phyloP scores from a whole-genome alignment of 64 coral and sea anemone genomes.

The Exaiptasia diaphana region DNA sequence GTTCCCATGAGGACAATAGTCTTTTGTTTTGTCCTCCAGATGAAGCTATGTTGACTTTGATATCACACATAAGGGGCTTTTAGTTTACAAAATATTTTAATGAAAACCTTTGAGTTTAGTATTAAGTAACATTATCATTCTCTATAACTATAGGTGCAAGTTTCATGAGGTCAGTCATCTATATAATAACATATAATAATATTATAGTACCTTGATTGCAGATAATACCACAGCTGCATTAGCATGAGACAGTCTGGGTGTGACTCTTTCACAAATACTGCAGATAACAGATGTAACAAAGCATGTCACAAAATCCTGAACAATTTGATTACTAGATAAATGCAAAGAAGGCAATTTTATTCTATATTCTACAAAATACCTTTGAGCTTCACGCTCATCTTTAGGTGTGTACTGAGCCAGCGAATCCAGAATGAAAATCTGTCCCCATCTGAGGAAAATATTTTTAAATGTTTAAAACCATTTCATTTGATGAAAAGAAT shows the following conservation, averaged over 20 bases:
- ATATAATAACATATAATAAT: too few species aligned
- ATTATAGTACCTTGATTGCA: conserved; percentile 81
- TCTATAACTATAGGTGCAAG: too few species aligned
- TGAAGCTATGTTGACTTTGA: too few species aligned
- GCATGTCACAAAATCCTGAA: neutral
- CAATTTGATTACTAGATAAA: neutral
- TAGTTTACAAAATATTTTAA: too few species aligned
- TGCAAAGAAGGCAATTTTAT: neutral
- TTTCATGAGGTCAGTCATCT: too few species aligned
- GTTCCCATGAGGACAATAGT: too few species aligned
- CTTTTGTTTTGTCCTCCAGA: too few species aligned
- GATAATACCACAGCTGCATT: conserved; percentile 98
- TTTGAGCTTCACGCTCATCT: conserved; percentile 96
- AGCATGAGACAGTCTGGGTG: conserved; percentile 93
- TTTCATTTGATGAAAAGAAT: too few species aligned
- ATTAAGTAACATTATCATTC: too few species aligned
- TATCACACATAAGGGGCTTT: too few species aligned
- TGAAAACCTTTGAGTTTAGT: too few species aligned
- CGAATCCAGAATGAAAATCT: conserved; percentile 96
- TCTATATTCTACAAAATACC: conserved; percentile 9
- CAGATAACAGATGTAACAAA: neutral
- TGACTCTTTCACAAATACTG: conserved; percentile 97
- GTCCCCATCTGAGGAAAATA: conserved; percentile 80
- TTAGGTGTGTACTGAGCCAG: conserved; percentile 92
- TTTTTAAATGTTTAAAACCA: too few species aligned